phyloP scores from a whole-genome alignment of 2,113 vertebrate genomes.

The Myocastor coypus region DNA sequence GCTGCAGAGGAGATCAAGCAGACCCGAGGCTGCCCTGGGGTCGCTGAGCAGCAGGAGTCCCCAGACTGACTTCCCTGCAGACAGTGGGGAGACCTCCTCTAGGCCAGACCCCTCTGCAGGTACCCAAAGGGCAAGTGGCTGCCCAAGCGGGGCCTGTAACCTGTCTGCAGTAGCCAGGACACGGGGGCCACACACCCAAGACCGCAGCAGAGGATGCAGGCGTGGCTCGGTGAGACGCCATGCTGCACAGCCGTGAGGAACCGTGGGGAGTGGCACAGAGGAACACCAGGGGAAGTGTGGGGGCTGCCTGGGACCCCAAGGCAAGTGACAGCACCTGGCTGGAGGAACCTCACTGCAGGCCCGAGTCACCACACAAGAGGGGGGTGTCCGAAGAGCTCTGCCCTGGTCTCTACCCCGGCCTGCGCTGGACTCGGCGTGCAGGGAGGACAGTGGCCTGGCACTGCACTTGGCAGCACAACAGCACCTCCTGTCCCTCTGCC shows the following conservation, averaged over 20 bases:
- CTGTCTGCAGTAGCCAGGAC: background rate
- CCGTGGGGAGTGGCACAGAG: background rate
- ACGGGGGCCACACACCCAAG: background rate
- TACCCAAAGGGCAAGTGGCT: fast-evolving
- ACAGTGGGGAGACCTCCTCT: background rate
- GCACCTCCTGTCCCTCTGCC: background rate
- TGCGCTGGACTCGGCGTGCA: background rate
- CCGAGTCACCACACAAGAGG: fast-evolving
- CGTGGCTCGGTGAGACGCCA: background rate
- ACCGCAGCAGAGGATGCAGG: too few species aligned
- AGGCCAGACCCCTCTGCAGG: background rate
- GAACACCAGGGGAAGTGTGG: too few species aligned
- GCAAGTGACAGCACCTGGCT: background rate
- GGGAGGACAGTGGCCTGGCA: background rate
- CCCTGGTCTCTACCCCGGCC: background rate
- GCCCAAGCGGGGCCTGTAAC: fast-evolving
- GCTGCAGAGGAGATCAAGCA: background rate
- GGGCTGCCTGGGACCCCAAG: too few species aligned
- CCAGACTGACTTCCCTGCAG: background rate
- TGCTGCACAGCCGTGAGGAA: background rate
- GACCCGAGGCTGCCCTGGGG: background rate
- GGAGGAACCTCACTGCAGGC: background rate
- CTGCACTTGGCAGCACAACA: too few species aligned
- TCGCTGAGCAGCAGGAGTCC: background rate
- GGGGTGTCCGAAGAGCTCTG: background rate